A percentile compares a stretch with the other conserved stretches of the same genome.
Evolutionary conservation across 2,888 invertebrate genomes (phyloP).

Genomic region (Phortica magna): DNA sequence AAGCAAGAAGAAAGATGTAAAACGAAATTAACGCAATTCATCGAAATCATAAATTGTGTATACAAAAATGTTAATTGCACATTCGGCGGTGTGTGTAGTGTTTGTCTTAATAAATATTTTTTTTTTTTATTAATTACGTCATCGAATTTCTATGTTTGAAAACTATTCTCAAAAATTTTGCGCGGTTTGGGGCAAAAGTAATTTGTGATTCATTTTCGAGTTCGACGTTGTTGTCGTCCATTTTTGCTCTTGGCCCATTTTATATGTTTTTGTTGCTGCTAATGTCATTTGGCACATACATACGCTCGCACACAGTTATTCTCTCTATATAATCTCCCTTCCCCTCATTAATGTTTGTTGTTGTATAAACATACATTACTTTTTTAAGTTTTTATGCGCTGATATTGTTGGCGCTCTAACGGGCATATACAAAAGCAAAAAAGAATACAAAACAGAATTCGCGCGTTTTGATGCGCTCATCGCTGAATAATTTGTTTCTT

Average conservation of each 20-base stretch:
- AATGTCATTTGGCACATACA: constrained; percentile 52
- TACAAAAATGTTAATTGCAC: constrained; percentile 22
- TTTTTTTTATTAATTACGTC: constrained; percentile 65
- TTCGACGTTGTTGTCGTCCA: constrained; percentile 41
- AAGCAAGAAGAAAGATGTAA: background rate
- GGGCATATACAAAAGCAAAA: constrained; percentile 39
- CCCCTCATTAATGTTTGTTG: background rate
- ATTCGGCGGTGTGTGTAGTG: constrained; percentile 49
- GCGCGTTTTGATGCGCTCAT: constrained; percentile 74
- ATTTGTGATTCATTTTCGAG: constrained; percentile 61
- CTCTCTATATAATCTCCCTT: constrained; percentile 1
- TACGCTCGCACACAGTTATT: constrained; percentile 25
- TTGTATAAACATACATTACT: constrained; percentile 15
- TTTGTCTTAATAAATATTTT: constrained; percentile 54
- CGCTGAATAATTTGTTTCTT: constrained; percentile 62
- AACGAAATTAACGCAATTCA: background rate
- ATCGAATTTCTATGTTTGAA: constrained; percentile 61
- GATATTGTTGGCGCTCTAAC: constrained; percentile 17
- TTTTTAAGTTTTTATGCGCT: background rate
- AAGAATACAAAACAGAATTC: constrained; percentile 68
- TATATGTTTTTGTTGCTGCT: constrained; percentile 42
- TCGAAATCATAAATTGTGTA: constrained; percentile 7
- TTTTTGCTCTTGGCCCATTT: constrained; percentile 64
- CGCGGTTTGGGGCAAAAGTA: constrained; percentile 44
- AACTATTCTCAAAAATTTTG: constrained; percentile 29